Evolutionary conservation across 37 sponge, comb jelly and placozoan genomes (phyloP), one percentile per base, ranked within the genome.

Genomic region (Oscarella lobularis): DNA sequence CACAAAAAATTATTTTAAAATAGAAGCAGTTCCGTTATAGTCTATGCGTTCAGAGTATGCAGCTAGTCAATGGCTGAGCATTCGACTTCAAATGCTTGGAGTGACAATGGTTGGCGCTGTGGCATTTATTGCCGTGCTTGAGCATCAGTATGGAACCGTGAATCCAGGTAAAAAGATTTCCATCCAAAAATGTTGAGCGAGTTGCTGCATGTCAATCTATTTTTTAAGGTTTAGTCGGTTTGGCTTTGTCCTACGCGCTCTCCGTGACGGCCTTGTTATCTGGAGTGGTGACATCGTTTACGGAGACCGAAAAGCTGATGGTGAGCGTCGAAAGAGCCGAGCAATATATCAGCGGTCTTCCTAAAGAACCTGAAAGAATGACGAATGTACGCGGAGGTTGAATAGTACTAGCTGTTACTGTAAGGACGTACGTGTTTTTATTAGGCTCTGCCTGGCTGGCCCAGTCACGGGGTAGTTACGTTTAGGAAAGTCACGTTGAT

Each of bases 301-400:
- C 95, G 3, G 92, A 98, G 84, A 88, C 89, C 33, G 99, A 98
- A 79, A 98, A 94, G 81, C 82, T 91, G 79, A 93, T 98, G 91
- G 89, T 98, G 34, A 91, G 95, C 75, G 87, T 90, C 34, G 99
- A 98, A 75, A 74, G 99, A 36, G 87, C 85, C 36, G 75, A 80
- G 77, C 92, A 98, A 79, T 98, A 98, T 78, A 94, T 88, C 39
- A 77, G 65, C 27, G 83, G 82, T 33, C 76, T 84, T 20, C 94
- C 89, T 29, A 68, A 74, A 27, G 98, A 97, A 69, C 73, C 31
- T 4, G 2, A 77, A 33, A 41, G 6, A 9, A 41, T 29, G 38
- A 9, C 32, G 39, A 3, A 33, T 30, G 35, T 9, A 55, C 6
- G 31, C 60, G n/a, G n/a, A n/a, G n/a, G n/a, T n/a, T n/a, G n/a